phyloP scores from a whole-genome alignment of 2,113 vertebrate genomes.

The Poecilia latipinna region DNA sequence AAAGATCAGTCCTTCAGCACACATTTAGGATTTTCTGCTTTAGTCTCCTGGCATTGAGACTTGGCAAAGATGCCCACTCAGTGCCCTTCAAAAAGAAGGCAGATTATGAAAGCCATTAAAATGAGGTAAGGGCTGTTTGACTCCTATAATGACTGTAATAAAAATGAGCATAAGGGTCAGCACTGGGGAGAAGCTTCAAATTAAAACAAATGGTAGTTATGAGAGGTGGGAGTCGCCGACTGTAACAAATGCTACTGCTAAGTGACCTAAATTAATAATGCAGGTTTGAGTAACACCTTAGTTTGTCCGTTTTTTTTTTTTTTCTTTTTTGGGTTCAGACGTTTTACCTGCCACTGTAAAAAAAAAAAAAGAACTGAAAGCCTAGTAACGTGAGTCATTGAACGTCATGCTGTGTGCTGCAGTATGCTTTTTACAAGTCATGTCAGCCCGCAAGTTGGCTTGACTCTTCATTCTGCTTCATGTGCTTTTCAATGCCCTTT shows the following conservation, averaged over 20 bases:
- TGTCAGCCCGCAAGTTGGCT: conserved; percentile 18
- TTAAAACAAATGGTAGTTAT: conserved; percentile 21
- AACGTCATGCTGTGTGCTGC: background rate
- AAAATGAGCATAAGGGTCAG: conserved; percentile 25
- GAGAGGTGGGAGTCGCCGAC: background rate
- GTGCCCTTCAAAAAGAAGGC: conserved; percentile 48
- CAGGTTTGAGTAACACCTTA: conserved; percentile 10
- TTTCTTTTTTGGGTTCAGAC: background rate
- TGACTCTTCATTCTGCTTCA: conserved; percentile 53
- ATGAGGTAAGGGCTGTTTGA: conserved; percentile 46
- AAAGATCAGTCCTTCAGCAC: conserved; percentile 14
- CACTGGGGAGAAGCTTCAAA: background rate
- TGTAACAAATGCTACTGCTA: background rate
- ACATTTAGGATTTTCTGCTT: conserved; percentile 29
- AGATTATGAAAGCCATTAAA: conserved; percentile 65
- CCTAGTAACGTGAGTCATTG: background rate
- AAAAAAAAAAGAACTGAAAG: background rate
- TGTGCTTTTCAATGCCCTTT: conserved; percentile 49
- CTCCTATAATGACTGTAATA: conserved; percentile 47
- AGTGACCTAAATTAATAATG: conserved; percentile 18
- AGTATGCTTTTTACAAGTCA: conserved; percentile 31
- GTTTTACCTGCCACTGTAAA: background rate
- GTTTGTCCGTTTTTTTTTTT: background rate
- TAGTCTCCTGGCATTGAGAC: conserved; percentile 8
- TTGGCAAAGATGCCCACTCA: conserved; percentile 38